Base-by-base conservation (phyloP, 1,140 invertebrate species). In the Xylocopa sonorina region DNA sequence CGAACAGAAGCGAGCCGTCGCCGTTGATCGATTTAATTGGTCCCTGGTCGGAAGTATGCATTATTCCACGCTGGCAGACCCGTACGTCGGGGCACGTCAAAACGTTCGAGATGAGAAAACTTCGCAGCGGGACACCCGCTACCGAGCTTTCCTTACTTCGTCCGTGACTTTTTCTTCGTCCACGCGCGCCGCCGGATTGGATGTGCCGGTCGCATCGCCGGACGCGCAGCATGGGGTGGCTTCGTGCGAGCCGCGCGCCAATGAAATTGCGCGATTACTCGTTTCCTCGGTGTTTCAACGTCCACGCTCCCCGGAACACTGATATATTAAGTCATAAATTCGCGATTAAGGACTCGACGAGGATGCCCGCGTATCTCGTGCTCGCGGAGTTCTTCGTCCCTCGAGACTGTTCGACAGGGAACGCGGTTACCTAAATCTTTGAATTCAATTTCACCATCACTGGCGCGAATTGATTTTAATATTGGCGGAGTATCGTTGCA, bases 21-120 rank as follows among this genome's bases (percentile, higher is more conserved):
- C 43, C 38, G 12, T 27, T 60, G 62, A 67, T 69, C 72, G 80
- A 57, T 87, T 88, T 88, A 88, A 88, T 87, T 88, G 83, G 81
- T 80, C 69, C 41, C 62, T 16, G 69, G 50, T 73, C 66, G 64
- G 69, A 51, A 51, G 50, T 53, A 77, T 69, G 69, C 46, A 48
- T 78, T 83, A 75, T 76, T 75, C 76, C 58, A 63, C 46, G 63
- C 34, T 43, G 64, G 69, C 27, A 51, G 50, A 63, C 60, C 43
- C 38, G 50, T 46, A 48, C 41, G 75, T 34, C 41, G 27, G 43
- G 53, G 18, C 64, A 64, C 72, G 67, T 85, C 75, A 64, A 79
- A 82, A 79, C 58, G 80, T 57, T 80, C 57, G 24, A 43, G 75
- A 77, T 18, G 48, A 75, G 77, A 38, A 71, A 75, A 80, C 53